Evolutionary conservation across 1,140 invertebrate species (phyloP), one percentile per base, ranked within the genome.

Genomic region (Triops cancriformis): DNA sequence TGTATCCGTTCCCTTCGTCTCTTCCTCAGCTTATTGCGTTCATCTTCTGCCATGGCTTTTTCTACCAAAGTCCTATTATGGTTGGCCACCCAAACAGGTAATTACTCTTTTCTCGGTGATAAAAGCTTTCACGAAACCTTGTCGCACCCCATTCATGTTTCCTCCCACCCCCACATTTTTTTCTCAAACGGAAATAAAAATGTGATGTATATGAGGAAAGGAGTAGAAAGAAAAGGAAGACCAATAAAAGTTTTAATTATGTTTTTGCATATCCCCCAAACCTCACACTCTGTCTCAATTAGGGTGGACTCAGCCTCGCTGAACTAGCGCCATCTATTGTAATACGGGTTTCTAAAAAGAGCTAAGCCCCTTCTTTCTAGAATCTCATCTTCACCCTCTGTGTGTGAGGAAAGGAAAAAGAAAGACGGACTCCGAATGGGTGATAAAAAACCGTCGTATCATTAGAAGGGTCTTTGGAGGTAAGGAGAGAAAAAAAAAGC

Each of bases 41-140:
- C 31, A 37, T 37, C 31, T 37, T 37, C 31, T 7, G 31, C 31
- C 31, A 37, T 37, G 14, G 51, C 51, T 64, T 64, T 64, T 64
- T 64, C 51, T 64, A 64, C 51, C 51, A 64, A 64, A 9, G n/a
- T 64, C 51, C 14, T 64, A 64, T 64, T 64, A 23, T 64, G 51
- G 51, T 64, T 64, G 3, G 51, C 51, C 51, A 64, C 51, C 51
- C 51, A 64, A 64, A 64, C 51, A 64, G 51, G 51, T 64, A 64
- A 64, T 64, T 64, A 64, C 51, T 64, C 51, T 64, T 64, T 64
- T 23, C 18, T n/a, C 23, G 31, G 31, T 64, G 51, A 64, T 64
- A 14, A 64, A 64, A 23, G 51, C 23, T 64, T 23, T 37, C 31
- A 37, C 2, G 31, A 37, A 37, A 37, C 51, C 23, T 64, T 64